Conservation (phyloP, 2,888 invertebrate genomes). For the Archaeoteleia sp. region DNA sequence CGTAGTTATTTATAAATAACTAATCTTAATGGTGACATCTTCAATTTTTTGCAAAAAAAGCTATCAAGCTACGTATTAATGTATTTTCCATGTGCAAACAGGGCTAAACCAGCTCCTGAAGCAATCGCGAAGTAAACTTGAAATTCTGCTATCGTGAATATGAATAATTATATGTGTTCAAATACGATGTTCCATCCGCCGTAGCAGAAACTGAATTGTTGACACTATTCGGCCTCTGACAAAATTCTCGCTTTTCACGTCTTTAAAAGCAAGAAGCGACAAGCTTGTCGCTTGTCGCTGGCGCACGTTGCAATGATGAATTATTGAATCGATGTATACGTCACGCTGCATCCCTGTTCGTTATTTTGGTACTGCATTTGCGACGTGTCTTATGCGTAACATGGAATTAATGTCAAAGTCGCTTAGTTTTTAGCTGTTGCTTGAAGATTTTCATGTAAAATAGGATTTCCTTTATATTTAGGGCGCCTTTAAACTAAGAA, state of each 20-base stretch:
- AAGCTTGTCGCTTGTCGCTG: slow-evolving; percentile 2
- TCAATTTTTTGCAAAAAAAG: background rate
- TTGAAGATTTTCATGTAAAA: too few species aligned
- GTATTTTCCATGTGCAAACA: slow-evolving; percentile 1
- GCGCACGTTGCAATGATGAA: slow-evolving; percentile 31
- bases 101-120: slow-evolving; percentile 1
- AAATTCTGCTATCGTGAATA: slow-evolving; percentile 65
- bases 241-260: slow-evolving; percentile 29
- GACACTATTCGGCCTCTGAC: slow-evolving; percentile 59
- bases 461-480: too few species aligned
- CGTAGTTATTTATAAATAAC: background rate
- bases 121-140: slow-evolving; percentile 7
- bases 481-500: too few species aligned
- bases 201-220: slow-evolving; percentile 59
- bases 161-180: slow-evolving; percentile 70
- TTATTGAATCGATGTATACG: slow-evolving; percentile 34
- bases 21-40: background rate
- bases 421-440: slow-evolving; percentile 9
- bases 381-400: slow-evolving; percentile 16
- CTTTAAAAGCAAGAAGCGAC: slow-evolving; percentile 20
- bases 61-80: background rate
- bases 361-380: slow-evolving; percentile 26
- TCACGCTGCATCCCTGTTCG: slow-evolving; percentile 22
- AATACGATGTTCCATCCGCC: slow-evolving; percentile 56
- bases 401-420: slow-evolving; percentile 33